Percentiles rank a stretch among this genome's conserved stretches.
Conservation (phyloP, 2,888 invertebrate genomes). For the Xestia c-nigrum region DNA sequence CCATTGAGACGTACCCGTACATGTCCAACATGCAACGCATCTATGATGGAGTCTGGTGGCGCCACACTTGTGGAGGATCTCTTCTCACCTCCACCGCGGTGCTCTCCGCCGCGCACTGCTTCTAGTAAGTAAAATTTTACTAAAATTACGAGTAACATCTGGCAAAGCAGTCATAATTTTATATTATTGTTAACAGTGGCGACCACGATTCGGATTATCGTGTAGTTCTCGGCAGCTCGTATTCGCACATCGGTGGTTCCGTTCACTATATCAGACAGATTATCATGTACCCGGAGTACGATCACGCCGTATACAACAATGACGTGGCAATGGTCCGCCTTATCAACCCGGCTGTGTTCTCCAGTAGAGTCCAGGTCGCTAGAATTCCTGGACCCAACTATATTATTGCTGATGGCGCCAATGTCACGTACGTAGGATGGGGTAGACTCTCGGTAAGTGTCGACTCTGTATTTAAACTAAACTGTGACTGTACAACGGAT, state of each 20-base stretch:
- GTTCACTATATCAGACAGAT: conserved; percentile 59
- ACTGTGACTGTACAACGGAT: background rate
- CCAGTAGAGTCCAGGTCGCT: conserved; percentile 61
- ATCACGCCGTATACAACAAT: no score
- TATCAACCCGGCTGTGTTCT: conserved; percentile 57
- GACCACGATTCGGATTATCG: conserved; percentile 56
- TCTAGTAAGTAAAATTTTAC: conserved; percentile 62
- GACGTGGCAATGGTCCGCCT: conserved; percentile 73
- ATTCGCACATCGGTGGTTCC: conserved; percentile 66
- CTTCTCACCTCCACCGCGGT: conserved; percentile 65
- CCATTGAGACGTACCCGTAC: no score
- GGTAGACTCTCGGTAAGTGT: conserved; percentile 69
- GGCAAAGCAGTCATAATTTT: background rate
- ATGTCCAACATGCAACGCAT: no score
- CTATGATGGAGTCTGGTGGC: no score
- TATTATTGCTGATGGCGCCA: conserved; percentile 18
- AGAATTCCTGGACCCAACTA: conserved; percentile 60
- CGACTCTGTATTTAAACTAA: background rate
- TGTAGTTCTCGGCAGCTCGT: conserved; percentile 69
- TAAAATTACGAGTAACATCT: background rate
- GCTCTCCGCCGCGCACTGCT: conserved; percentile 79
- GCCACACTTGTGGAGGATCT: no score
- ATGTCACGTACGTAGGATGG: conserved; percentile 71
- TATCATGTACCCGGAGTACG: conserved; percentile 58
- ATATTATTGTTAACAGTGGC: background rate